Evolutionary conservation across 2,888 invertebrate species (phyloP), one percentile per base, ranked within the genome.

Genomic region (Myopa testacea): DNA sequence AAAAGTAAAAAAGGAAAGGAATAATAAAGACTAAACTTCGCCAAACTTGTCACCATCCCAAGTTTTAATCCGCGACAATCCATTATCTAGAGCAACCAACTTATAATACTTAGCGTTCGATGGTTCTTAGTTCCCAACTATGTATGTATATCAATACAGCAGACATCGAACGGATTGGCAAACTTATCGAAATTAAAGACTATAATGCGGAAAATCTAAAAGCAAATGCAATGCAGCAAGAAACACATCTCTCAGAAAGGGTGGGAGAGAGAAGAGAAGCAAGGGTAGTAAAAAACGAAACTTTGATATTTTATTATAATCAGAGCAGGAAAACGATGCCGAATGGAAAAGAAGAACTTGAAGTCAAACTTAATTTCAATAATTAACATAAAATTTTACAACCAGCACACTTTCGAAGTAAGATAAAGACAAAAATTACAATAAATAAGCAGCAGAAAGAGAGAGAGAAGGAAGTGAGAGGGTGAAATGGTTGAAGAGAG

Each of bases 371-470:
- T 45, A 58, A 68, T 75, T 58, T 40, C 75, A 68, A 75, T 75
- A 75, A 75, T 69, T 68, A 75, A 58, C 75, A 68, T 75, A 58
- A 60, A 75, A 45, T 75, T 69, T 75, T 19, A 75, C 26, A 67
- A n/a, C 38, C 62, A 62, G 34, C 62, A 26, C 26, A 26, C 26
- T 62, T 62, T 3, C 1, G 58, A 19, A 6, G 62, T 3, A 4
- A 19, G 62, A 62, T 62, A 62, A 62, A 62, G 34, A 62, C 8
- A 12, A 62, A 62, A 62, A 62, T 65, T 38, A 55, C 16, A 16
- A 16, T 37, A 37, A 34, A 65, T 26, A 26, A n/a, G 63, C 19
- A 8, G 19, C 4, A 26, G 6, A 63, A 34, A 12, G 34, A 34
- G 63, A 63, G 63, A 10, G n/a, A 62, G 63, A 34, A 63, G 63